A percentile compares a stretch with the other conserved stretches of the same genome.
Conservation (phyloP, 2,113 vertebrate species). For the Siphamia tubifer region DNA sequence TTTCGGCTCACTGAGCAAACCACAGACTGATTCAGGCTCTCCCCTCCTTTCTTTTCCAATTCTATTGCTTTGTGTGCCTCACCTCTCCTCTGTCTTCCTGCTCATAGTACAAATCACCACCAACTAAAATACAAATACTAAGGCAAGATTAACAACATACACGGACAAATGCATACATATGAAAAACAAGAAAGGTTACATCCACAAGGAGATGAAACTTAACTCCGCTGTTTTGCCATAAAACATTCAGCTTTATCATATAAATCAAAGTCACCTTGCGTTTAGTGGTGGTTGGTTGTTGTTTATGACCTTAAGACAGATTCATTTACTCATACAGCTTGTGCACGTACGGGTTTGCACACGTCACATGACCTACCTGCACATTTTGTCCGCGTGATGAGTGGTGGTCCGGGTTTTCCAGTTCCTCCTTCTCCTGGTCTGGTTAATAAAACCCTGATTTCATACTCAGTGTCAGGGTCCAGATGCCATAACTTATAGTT, state of each 20-base stretch:
- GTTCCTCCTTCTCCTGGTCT: conserved; percentile 95
- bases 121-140: conserved; percentile 42
- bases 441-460: conserved; percentile 94
- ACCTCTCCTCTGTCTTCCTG: not conserved
- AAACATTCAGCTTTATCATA: too few relatives aligned
- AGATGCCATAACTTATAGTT: conserved; percentile 98
- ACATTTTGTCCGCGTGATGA: conserved; percentile 97
- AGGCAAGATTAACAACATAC: conserved; percentile 28
- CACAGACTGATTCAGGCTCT: conserved; percentile 26
- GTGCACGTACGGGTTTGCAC: not conserved
- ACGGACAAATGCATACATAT: conserved; percentile 38
- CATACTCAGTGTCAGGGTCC: conserved; percentile 96
- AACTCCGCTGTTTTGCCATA: not conserved
- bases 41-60: conserved; percentile 22
- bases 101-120: conserved; percentile 25
- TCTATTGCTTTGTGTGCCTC: not conserved
- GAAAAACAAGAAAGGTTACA: not conserved
- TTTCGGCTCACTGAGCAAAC: conserved; percentile 56
- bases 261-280: too few relatives aligned
- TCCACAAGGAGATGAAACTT: not conserved
- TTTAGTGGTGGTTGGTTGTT: not conserved
- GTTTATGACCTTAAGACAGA: not conserved
- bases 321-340: not conserved
- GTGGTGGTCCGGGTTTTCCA: conserved; percentile 89
- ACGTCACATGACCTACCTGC: conserved; percentile 82